Evolutionary conservation across 2,888 invertebrate species (phyloP).

Genomic region (Oscheius sp.): DNA sequence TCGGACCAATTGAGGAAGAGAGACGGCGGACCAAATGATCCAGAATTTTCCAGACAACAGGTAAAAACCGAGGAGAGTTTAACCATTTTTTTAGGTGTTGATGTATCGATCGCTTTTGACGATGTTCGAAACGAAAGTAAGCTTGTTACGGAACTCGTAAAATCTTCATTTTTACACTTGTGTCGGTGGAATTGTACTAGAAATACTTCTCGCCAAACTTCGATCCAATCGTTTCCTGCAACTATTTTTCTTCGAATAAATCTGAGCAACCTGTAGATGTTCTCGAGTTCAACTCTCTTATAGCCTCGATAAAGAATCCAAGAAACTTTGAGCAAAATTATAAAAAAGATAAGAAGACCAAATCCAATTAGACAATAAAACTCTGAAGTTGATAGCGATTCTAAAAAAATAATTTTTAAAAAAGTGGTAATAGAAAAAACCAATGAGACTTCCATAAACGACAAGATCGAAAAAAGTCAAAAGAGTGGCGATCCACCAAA

Average conservation of each 20-base stretch:
- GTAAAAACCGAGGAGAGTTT: neutral
- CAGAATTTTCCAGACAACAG: slow-evolving; percentile 21
- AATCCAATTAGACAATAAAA: slow-evolving; percentile 44
- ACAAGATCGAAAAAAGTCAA: slow-evolving; percentile 46
- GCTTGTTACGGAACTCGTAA: neutral
- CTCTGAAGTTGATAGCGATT: slow-evolving; percentile 39
- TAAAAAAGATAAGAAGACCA: slow-evolving; percentile 35
- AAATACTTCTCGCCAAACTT: slow-evolving; percentile 20
- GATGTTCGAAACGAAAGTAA: slow-evolving; percentile 21
- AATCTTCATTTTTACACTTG: slow-evolving; percentile 13
- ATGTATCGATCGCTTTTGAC: slow-evolving; percentile 16
- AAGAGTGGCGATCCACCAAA: slow-evolving; percentile 53
- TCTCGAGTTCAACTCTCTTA: slow-evolving; percentile 21
- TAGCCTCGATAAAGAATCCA: slow-evolving; percentile 44
- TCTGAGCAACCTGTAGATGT: slow-evolving; percentile 18
- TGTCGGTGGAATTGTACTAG: slow-evolving; percentile 28
- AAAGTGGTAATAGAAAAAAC: neutral
- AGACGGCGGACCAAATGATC: neutral
- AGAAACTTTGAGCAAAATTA: slow-evolving; percentile 38
- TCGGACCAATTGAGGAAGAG: slow-evolving; percentile 15
- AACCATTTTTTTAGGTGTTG: slow-evolving; percentile 1
- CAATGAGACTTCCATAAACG: slow-evolving; percentile 33
- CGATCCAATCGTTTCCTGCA: slow-evolving; percentile 19
- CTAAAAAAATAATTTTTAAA: slow-evolving; percentile 30
- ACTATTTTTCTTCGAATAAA: neutral